Evolutionary conservation across 2,888 invertebrate species (phyloP).

Genomic region (Lottia scabra): DNA sequence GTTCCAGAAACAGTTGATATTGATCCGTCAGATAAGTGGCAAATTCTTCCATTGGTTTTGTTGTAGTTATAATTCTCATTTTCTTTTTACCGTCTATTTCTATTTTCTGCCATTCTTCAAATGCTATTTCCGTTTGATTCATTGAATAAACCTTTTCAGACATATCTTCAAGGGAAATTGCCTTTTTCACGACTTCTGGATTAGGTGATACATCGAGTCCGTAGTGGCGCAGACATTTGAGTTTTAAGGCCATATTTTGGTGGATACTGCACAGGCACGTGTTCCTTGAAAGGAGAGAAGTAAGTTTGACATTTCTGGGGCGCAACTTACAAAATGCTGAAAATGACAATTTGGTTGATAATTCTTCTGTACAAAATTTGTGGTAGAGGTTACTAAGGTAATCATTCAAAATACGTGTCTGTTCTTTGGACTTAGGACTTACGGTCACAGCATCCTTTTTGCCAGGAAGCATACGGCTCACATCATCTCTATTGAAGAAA

Average conservation of each 20-base stretch:
- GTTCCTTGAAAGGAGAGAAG: slow-evolving; percentile 27
- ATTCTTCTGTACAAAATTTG: slow-evolving; percentile 3
- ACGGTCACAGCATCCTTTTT: neutral
- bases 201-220: slow-evolving; percentile 19
- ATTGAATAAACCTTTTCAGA: slow-evolving; percentile 6
- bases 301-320: slow-evolving; percentile 21
- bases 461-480: slow-evolving; percentile 1
- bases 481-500: neutral
- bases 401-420: neutral
- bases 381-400: slow-evolving; percentile 10
- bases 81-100: slow-evolving; percentile 28
- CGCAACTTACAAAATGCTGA: slow-evolving; percentile 20
- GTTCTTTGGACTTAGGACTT: neutral
- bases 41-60: slow-evolving; percentile 17
- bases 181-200: slow-evolving; percentile 22
- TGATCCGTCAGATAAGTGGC: slow-evolving; percentile 11
- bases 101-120: slow-evolving; percentile 24
- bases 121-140: slow-evolving; percentile 12
- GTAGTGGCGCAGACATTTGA: slow-evolving; percentile 17
- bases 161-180: slow-evolving; percentile 16
- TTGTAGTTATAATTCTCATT: slow-evolving; percentile 25
- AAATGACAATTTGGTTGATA: slow-evolving; percentile 11
- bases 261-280: slow-evolving; percentile 31
- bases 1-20: slow-evolving; percentile 20
- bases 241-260: slow-evolving; percentile 32